These are phyloP conservation scores for Cryptomyrus ogoouensis DNA, from an alignment of 2,113 vertebrate genomes.

Conservation along the genomic window DNA sequence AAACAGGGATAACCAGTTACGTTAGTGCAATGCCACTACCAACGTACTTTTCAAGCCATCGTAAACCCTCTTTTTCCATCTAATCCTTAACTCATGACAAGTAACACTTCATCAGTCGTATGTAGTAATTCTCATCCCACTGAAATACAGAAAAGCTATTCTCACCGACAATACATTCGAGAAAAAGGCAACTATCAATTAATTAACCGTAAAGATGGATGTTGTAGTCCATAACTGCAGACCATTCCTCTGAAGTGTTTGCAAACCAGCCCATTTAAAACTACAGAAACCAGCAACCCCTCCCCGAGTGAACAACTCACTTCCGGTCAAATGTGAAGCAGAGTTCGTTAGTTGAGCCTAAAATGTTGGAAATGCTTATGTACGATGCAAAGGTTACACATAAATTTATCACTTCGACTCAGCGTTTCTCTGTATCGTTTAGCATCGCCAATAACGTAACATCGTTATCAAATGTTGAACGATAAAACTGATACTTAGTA, in stretches of 20 bases:
- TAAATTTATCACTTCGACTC: neutral
- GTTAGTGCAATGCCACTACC: neutral
- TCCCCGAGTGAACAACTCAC: conserved; percentile 63
- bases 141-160: neutral
- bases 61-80: neutral
- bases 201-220: neutral
- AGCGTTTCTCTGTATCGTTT: neutral
- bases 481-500: conserved; percentile 4
- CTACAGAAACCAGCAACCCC: conserved; percentile 54
- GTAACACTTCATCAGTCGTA: neutral
- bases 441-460: neutral
- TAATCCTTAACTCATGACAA: neutral
- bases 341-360: conserved; percentile 28
- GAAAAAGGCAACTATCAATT: neutral
- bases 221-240: conserved; percentile 41
- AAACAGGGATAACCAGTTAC: neutral
- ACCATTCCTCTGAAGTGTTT: rapidly evolving
- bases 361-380: neutral
- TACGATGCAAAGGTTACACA: neutral
- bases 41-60: neutral
- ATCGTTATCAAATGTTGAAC: conserved; percentile 23
- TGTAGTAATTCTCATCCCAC: neutral
- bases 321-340: conserved; percentile 52
- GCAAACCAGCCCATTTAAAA: neutral
- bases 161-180: conserved; percentile 27